Evolutionary conservation across 2,888 invertebrate species (phyloP).

Genomic region (Seira musarum): DNA sequence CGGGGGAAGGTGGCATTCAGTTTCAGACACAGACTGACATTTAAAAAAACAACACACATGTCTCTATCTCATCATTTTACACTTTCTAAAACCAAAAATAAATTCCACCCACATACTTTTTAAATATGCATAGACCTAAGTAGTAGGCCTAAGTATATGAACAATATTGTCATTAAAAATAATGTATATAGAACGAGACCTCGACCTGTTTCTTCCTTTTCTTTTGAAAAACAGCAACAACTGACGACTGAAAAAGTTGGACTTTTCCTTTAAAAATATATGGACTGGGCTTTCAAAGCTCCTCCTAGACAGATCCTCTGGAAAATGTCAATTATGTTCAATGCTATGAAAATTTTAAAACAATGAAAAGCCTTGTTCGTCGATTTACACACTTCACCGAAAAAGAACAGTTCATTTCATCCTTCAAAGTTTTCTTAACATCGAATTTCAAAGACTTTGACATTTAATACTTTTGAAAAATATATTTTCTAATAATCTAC

Average conservation of each 20-base stretch:
- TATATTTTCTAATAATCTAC: no score
- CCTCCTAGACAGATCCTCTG: slow-evolving; percentile 32
- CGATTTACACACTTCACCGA: no score
- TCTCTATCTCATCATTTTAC: neutral
- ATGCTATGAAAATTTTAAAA: neutral
- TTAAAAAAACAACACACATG: slow-evolving; percentile 5
- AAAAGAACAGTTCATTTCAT: neutral
- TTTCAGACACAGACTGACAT: neutral
- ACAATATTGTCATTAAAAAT: neutral
- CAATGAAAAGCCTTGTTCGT: slow-evolving; percentile 6
- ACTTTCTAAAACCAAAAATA: neutral
- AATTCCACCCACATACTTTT: neutral
- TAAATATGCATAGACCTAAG: neutral
- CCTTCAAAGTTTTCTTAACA: neutral
- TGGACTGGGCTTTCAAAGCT: neutral
- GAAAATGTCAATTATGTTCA: slow-evolving; percentile 47
- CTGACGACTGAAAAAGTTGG: neutral
- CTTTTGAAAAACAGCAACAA: neutral
- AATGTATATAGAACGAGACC: neutral
- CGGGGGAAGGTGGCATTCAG: neutral
- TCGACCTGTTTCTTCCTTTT: slow-evolving; percentile 13
- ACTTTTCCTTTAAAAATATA: neutral
- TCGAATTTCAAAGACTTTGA: slow-evolving; percentile 6
- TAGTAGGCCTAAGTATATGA: neutral
- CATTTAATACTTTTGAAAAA: slow-evolving; percentile 6